Evolutionary conservation across 2,888 invertebrate species (phyloP).

Genomic region (Pollenia amentaria): DNA sequence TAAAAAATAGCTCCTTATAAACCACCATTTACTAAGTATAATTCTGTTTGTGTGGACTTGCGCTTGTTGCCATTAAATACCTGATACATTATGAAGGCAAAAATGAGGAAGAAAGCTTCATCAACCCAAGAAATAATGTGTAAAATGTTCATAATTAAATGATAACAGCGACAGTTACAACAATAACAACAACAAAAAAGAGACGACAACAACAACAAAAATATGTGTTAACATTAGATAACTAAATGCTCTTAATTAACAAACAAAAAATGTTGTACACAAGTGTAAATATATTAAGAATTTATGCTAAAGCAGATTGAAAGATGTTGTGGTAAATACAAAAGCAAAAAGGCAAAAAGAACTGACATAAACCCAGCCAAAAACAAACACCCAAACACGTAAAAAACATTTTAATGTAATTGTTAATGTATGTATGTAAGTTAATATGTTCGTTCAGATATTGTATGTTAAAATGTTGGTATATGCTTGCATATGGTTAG

Average conservation of each 20-base stretch:
- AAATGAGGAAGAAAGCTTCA: slow-evolving; percentile 3
- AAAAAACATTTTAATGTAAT: slow-evolving; percentile 4
- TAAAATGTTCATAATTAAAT: slow-evolving; percentile 29
- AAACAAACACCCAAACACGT: slow-evolving; percentile 23
- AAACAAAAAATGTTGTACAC: neutral
- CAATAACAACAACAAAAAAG: slow-evolving; percentile 16
- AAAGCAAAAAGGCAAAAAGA: neutral
- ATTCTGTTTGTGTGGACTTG: neutral
- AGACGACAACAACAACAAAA: slow-evolving; percentile 1
- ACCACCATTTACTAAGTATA: too few relatives aligned
- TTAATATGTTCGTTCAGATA: neutral
- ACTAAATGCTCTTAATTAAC: slow-evolving; percentile 21
- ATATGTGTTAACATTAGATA: slow-evolving; percentile 16
- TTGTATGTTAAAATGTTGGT: too few relatives aligned
- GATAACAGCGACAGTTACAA: neutral
- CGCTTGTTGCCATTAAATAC: slow-evolving; percentile 5
- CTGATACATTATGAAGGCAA: slow-evolving; percentile 11
- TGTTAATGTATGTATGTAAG: neutral
- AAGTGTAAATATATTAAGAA: neutral
- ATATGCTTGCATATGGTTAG: too few relatives aligned
- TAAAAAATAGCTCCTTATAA: too few relatives aligned
- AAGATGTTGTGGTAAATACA: neutral
- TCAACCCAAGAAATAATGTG: slow-evolving; percentile 4
- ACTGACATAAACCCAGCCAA: slow-evolving; percentile 1
- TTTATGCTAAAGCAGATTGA: neutral